Evolutionary conservation across 2,797 vertebrate species (phyloP).

Genomic region (Vireo griseus): DNA sequence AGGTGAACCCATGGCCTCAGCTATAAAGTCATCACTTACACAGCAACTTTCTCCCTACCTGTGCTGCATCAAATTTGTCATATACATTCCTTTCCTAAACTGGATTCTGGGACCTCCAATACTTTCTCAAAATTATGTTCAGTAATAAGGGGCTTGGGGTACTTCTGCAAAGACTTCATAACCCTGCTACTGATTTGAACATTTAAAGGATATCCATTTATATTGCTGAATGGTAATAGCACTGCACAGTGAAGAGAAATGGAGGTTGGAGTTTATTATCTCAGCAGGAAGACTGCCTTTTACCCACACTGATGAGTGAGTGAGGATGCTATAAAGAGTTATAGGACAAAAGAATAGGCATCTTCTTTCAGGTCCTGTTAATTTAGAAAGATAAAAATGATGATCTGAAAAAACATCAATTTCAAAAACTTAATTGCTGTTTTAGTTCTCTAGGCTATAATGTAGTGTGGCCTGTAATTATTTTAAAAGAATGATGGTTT

Average conservation of each 20-base stretch:
- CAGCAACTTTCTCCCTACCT: neutral
- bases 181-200: neutral
- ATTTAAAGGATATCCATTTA: neutral
- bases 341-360: neutral
- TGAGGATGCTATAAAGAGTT: neutral
- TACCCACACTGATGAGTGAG: neutral
- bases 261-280: conserved; percentile 7
- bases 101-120: neutral
- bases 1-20: neutral
- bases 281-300: conserved; percentile 9
- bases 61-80: neutral
- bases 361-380: conserved; percentile 25
- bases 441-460: conserved; percentile 20
- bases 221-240: neutral
- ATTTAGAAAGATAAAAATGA: conserved; percentile 22
- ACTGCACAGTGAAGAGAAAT: neutral
- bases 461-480: neutral
- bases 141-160: neutral
- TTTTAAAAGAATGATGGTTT: neutral
- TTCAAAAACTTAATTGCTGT: conserved; percentile 36
- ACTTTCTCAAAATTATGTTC: neutral
- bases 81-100: neutral
- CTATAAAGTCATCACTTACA: neutral
- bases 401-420: neutral
- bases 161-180: neutral